Evolutionary conservation across 2,797 vertebrate genomes (phyloP).

Genomic region (Cetoscarus ocellatus): DNA sequence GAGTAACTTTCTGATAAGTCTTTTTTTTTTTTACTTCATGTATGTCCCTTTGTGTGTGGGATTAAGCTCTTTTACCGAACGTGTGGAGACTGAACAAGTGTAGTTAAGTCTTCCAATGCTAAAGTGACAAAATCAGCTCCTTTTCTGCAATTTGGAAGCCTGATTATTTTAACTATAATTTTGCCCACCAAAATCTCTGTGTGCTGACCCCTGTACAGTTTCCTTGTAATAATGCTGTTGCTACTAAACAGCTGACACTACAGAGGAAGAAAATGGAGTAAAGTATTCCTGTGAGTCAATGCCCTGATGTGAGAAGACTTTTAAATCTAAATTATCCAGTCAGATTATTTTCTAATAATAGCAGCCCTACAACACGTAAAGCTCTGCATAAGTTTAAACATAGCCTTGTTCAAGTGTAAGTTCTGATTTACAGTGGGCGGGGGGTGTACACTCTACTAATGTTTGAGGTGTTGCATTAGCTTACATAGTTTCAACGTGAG

Average conservation of each 20-base stretch:
- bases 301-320: too few relatives aligned
- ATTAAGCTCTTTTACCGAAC: conserved; percentile 1
- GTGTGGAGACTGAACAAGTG: background rate
- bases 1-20: conserved; percentile 39
- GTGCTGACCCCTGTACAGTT: too few relatives aligned
- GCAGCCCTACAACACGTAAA: background rate
- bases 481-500: too few relatives aligned
- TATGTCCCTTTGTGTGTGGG: conserved; percentile 17
- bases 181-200: too few relatives aligned
- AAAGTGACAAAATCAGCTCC: conserved; percentile 2
- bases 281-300: background rate
- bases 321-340: background rate
- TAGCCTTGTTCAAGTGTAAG: too few relatives aligned
- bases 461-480: too few relatives aligned
- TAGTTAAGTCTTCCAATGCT: conserved; percentile 8
- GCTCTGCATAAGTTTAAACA: too few relatives aligned
- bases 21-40: conserved; percentile 20
- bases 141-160: background rate
- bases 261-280: background rate
- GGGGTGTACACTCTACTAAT: too few relatives aligned
- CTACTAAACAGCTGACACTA: background rate
- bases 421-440: too few relatives aligned
- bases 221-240: too few relatives aligned
- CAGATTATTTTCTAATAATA: background rate
- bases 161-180: too few relatives aligned